These are phyloP conservation scores for Aphodius sticticus DNA, from an alignment of 2,888 invertebrate species.

Conservation along the genomic window DNA sequence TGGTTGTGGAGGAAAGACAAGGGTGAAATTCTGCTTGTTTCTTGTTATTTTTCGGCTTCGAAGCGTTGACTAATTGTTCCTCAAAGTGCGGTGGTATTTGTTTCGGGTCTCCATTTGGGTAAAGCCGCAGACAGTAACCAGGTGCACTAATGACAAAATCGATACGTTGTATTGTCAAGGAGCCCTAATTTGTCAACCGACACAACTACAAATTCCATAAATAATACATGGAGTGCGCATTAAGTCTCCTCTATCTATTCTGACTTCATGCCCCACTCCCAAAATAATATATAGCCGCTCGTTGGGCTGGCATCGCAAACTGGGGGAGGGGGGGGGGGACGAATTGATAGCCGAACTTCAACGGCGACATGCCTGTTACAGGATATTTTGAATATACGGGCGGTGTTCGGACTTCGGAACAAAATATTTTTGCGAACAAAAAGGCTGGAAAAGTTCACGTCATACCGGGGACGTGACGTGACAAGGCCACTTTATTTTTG, in stretches of 20 bases:
- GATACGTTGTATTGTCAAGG: slow-evolving; percentile 48
- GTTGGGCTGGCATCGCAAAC: slow-evolving; percentile 5
- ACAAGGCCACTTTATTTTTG: slow-evolving; percentile 8
- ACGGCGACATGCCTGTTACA: slow-evolving; percentile 4
- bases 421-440: slow-evolving; percentile 12
- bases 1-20: background rate
- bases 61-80: background rate
- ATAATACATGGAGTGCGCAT: slow-evolving; percentile 50
- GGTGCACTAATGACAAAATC: slow-evolving; percentile 53
- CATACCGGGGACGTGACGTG: slow-evolving; percentile 14
- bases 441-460: slow-evolving; percentile 15
- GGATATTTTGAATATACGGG: background rate
- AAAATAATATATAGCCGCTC: slow-evolving; percentile 17
- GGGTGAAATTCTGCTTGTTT: background rate
- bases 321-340: background rate
- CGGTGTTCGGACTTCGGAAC: slow-evolving; percentile 14
- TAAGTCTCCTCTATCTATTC: slow-evolving; percentile 37
- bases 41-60: background rate
- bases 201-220: slow-evolving; percentile 50
- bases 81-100: background rate
- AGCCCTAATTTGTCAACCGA: slow-evolving; percentile 52
- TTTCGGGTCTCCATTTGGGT: background rate
- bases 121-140: slow-evolving; percentile 40
- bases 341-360: slow-evolving; percentile 4
- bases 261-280: slow-evolving; percentile 11